Evolutionary conservation across 2,797 vertebrate species (phyloP), one percentile per base, ranked within the genome.

Genomic region (Poeciliopsis infans): DNA sequence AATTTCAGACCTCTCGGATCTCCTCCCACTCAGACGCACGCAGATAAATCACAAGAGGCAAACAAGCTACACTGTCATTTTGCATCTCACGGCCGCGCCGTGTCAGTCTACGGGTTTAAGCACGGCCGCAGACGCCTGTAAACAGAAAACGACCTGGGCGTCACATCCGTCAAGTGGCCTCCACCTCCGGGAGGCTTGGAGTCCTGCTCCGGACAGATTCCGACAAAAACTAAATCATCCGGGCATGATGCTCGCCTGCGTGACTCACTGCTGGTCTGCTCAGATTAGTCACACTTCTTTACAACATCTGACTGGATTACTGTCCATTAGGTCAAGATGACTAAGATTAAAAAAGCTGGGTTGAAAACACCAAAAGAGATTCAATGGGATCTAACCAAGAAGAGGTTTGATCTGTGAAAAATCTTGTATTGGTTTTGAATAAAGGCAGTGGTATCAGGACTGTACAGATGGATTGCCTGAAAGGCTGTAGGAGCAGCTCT

Each of bases 241-340:
- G 81, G 87, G 81, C 25, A 18, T n/a, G 81, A 88, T 80, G 69
- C 72, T 20, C 47, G 61, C 55, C 51, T 36, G 74, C 36, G 81
- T 92, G 91, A 92, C 73, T 94, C 91, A 91, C 36, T 5, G 31
- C 66, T n/a, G 82, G 86, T 76, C 79, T 76, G 43, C 51, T 33
- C 69, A 57, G 79, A 91, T 95, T 93, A 89, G 89, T 94, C 90
- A 89, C 85, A 80, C 88, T 90, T 91, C 83, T 83, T 89, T 80
- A 39, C 80, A 85, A 82, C 83, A 68, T 87, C 84, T 78, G 77
- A 81, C 74, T 77, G 83, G 75, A 80, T 85, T 76, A 75, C 85
- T 41, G 72, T 76, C 89, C 87, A 93, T 90, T 88, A 87, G 45
- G 76, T 86, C 80, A 78, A 81, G 81, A 86, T 93, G 93, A 94